Evolutionary conservation across 92 coral and sea anemone genomes (phyloP), one percentile per base, ranked within the genome.

Genomic region (Actinostola sp.): DNA sequence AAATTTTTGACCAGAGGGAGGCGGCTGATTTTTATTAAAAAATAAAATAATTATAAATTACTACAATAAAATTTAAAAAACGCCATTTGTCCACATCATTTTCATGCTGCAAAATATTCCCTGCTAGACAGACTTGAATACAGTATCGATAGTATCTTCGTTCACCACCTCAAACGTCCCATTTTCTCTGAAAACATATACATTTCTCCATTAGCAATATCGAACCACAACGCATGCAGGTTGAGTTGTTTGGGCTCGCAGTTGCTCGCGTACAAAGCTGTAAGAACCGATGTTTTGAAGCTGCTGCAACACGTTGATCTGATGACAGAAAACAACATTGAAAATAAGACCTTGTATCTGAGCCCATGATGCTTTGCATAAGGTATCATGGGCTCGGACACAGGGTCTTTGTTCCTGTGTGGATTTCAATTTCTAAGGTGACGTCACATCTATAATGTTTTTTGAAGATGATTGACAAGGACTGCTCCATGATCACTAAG

Each of bases 251-350:
- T 81, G 32, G n/a, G 73, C 50, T 34, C 72, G 76, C 24, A 90
- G 74, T 50, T 61, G 77, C 30, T 79, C 76, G 7, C 58, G 83
- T 16, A 87, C 88, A 73, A 75, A 87, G 36, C 86, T 79, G 65
- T 81, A 86, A 8, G 96, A 90, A 32, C 69, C 84, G 29, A 90
- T 45, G 70, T 90, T 79, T 20, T 75, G 87, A 43, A 90, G 62
- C 81, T 90, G 96, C 68, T 90, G 92, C 42, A 90, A 64, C 14
- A 90, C 96, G 34, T 90, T 84, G 52, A 90, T 78, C 96, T 90
- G 70, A 19, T 28, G 14, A 41, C 30, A 27, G 16, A 33, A 28
- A 68, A 33, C 50, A 54, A 54, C 6, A 63, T 10, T 17, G 25
- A 25, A 25, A 54, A 54, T 54, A 9, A 54, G n/a, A 24, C n/a